phyloP scores from a whole-genome alignment of 1,140 invertebrate genomes.

The Tyrophagus putrescentiae region DNA sequence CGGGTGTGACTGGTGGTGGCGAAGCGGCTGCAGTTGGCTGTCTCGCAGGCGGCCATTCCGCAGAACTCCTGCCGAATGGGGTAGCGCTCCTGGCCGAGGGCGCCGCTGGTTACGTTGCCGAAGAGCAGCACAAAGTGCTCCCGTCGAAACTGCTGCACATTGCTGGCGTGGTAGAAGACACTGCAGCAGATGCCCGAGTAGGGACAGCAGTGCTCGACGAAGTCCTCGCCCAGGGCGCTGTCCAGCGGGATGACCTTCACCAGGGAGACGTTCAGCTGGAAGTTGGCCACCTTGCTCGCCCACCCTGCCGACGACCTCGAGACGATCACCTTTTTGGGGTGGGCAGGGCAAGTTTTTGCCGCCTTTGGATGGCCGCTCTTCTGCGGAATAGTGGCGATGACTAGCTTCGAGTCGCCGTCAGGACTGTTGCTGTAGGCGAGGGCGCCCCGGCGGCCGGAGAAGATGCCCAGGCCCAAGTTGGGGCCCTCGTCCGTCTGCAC shows the following conservation, averaged over 20 bases:
- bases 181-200: constrained; percentile 22
- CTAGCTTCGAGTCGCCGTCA: constrained; percentile 8
- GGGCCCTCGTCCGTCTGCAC: constrained; percentile 34
- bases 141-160: neutral
- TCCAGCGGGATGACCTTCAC: neutral
- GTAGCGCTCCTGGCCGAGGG: neutral
- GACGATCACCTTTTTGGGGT: neutral
- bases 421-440: neutral
- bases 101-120: neutral
- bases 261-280: neutral
- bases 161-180: neutral
- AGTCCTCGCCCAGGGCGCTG: neutral
- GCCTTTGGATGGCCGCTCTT: neutral
- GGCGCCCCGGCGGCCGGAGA: constrained; percentile 1
- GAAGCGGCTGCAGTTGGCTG: neutral
- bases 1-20: neutral
- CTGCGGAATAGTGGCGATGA: constrained; percentile 7
- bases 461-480: constrained; percentile 26
- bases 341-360: neutral
- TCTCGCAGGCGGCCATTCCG: constrained; percentile 20
- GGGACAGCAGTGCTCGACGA: constrained; percentile 21
- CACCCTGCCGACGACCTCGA: neutral
- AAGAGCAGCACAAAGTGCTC: neutral
- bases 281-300: neutral
- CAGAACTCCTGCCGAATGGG: constrained; percentile 19